Evolutionary conservation across 2,113 vertebrate species (phyloP), one percentile per base, ranked within the genome.

Genomic region (Tricholaema leucomelas): DNA sequence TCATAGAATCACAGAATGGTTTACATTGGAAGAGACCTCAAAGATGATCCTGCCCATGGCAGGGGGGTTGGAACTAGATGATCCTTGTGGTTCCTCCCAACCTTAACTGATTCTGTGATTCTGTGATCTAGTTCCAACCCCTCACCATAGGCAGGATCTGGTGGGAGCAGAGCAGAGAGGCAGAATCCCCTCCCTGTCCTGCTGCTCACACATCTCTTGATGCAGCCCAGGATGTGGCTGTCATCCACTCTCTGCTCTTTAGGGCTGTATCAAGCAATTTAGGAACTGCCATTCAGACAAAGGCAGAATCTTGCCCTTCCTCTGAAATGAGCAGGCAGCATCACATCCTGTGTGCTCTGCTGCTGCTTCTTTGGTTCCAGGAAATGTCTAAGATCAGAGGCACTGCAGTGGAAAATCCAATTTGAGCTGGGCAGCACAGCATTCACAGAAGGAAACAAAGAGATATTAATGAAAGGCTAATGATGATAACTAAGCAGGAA

Each of bases 381-480:
- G 70, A 95, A 86, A 79, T 83, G 12, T 40, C 48, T 80, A 42
- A 73, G 81, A 60, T 75, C 36, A 42, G 56, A 40, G 73, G 35
- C 42, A 58, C 77, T 75, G n/a, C 36, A 31, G 33, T 67, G 56
- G 52, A 69, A 89, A 93, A 94, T 95, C 74, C 36, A 92, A 77
- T 91, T 64, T 81, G 56, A 66, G 48, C 40, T 70, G 44, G 74
- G 30, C 61, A 90, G 38, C 21, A 46, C 35, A 75, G 21, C 31
- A 9, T 67, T 64, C 44, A 54, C 75, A 65, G 84, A 88, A 81
- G 82, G 76, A 94, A 90, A 35, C 28, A 71, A n/a, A n/a, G 44
- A 76, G 82, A 52, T 20, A 42, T 63, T 33, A n/a, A 81, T 84
- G 77, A 71, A 69, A 84, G 81, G 21, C 13, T 78, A 87, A 80